Evolutionary conservation across 2,888 invertebrate genomes (phyloP).

Genomic region (Xestobium rufovillosum): DNA sequence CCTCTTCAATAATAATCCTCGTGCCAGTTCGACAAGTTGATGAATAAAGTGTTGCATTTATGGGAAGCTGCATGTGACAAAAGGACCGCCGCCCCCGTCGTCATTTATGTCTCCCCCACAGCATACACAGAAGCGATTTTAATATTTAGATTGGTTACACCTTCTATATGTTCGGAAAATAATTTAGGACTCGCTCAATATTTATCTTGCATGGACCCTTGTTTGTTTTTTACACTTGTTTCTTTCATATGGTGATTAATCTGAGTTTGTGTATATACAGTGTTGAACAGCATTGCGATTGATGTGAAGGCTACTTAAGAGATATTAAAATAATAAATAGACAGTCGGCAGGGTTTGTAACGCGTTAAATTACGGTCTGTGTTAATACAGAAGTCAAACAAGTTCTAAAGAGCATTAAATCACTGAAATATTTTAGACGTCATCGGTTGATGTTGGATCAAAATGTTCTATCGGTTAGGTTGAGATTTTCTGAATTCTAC

Average conservation of each 20-base stretch:
- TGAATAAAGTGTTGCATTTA: constrained; percentile 43
- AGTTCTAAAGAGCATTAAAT: too few relatives aligned
- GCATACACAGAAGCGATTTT: constrained; percentile 33
- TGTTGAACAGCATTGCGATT: too few relatives aligned
- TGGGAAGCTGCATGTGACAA: constrained; percentile 43
- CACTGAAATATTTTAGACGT: too few relatives aligned
- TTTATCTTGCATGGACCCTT: constrained; percentile 39
- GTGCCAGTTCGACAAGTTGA: constrained; percentile 32
- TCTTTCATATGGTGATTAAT: constrained; percentile 41
- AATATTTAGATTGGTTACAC: constrained; percentile 47
- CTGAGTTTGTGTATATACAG: too few relatives aligned
- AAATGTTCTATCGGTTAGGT: too few relatives aligned
- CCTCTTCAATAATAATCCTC: constrained; percentile 41
- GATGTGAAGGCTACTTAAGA: too few relatives aligned
- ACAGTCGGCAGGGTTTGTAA: too few relatives aligned
- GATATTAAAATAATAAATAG: too few relatives aligned
- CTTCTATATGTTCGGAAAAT: constrained; percentile 45
- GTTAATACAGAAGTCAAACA: too few relatives aligned
- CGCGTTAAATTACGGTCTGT: too few relatives aligned
- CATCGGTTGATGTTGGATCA: too few relatives aligned
- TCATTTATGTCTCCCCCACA: constrained; percentile 15
- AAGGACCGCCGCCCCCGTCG: constrained; percentile 26
- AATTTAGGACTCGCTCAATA: constrained; percentile 42
- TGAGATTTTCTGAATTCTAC: too few relatives aligned
- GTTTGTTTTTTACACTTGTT: constrained; percentile 45